Evolutionary conservation across 2,888 invertebrate genomes (phyloP), one percentile per base, ranked within the genome.

Genomic region (Mantis religiosa): DNA sequence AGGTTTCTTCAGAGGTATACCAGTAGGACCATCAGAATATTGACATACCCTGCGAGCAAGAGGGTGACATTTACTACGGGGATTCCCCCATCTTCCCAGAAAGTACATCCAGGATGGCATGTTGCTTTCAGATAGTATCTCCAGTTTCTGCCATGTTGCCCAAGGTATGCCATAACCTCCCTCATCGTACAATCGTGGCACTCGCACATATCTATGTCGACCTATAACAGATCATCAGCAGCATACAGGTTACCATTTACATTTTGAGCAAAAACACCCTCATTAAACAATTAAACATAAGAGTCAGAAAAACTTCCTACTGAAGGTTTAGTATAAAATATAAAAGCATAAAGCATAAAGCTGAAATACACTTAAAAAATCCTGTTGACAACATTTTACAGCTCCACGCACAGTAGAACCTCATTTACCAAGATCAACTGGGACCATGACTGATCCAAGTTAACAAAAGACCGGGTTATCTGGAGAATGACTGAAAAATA

Each of bases 1-100:
- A 8, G 89, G 89, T 86, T 93, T 94, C 91, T 95, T 95, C 87
- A 94, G 93, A 28, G 95, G 94, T 91, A 96, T 95, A n/a, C 96
- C 96, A 0, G 94, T 94, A 2, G 96, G 96, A n/a, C 96, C 96
- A 90, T 95, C 95, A 15, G 94, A 94, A 88, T 94, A 94, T 92
- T 95, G 95, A 91, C 96, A 96, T 90, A 96, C 94, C 91, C 94
- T 93, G 34, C 95, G 92, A 25, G 95, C 95, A n/a, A 96, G 93
- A 8, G 95, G 94, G 92, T 95, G 94, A 91, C 96, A 96, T 91
- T 95, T 95, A 89, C 94, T 94, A 91, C 95, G 94, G 0, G 95
- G 95, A 92, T 96, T 96, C 0, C 96, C 96, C 96, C 96, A 96
- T 91, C 94, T 95, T 4, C 96, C 96, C 83, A 94, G 94, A 91